Conservation (phyloP, 2,797 vertebrate species). For the Trichosurus vulpecula region DNA sequence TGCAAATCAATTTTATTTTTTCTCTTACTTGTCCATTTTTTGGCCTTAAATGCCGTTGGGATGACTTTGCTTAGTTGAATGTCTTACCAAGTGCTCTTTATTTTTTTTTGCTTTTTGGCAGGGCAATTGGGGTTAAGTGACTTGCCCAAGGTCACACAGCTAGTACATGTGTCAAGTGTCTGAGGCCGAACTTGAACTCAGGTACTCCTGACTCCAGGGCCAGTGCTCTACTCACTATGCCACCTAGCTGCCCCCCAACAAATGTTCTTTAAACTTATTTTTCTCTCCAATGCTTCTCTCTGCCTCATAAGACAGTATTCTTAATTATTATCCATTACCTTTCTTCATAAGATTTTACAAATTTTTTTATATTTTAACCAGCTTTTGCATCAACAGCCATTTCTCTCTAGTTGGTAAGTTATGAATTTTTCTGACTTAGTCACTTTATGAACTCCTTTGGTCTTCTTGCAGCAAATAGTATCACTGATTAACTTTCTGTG, state of each 20-base stretch:
- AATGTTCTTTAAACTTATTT: neutral
- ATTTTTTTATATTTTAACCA: neutral
- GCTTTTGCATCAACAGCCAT: neutral
- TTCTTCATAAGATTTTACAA: neutral
- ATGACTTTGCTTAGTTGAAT: neutral
- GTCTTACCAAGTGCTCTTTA: no score
- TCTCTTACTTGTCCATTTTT: neutral
- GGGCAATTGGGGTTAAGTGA: no score
- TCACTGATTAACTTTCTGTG: constrained; percentile 16
- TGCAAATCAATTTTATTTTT: neutral
- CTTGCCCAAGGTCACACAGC: no score
- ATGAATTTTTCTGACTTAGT: neutral
- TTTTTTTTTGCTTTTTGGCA: no score
- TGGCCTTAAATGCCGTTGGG: neutral
- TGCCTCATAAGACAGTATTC: neutral
- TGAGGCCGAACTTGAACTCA: no score
- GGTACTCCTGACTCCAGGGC: no score
- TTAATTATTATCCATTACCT: neutral
- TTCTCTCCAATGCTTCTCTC: neutral
- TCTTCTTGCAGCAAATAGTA: neutral
- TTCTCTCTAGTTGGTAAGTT: neutral
- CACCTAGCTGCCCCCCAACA: no score
- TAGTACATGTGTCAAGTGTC: no score
- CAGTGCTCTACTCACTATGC: no score
- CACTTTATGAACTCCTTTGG: neutral